Conservation (phyloP, 2,113 vertebrate genomes). For the Plestiodon gilberti region DNA sequence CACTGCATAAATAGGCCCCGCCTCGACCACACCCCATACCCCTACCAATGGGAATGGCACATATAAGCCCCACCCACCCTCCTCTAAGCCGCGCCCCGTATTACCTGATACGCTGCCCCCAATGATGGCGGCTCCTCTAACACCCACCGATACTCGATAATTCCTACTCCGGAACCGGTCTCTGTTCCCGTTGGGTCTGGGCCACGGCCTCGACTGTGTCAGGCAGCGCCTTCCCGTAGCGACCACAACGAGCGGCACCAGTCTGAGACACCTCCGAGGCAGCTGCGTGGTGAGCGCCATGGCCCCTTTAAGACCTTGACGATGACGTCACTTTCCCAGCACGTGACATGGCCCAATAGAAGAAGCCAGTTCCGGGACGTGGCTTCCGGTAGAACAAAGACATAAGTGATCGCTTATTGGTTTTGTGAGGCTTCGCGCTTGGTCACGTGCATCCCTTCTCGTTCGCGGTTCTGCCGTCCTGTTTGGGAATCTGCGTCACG, state of each 20-base stretch:
- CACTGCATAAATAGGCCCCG: not conserved
- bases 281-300: conserved; percentile 2
- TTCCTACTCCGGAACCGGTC: accelerated
- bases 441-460: not conserved
- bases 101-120: not conserved
- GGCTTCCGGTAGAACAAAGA: not conserved
- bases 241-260: not conserved
- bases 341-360: not conserved
- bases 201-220: not conserved
- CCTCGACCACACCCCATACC: not conserved
- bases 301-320: not conserved
- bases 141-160: too few species aligned
- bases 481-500: not conserved
- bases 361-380: not conserved
- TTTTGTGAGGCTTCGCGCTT: too few species aligned
- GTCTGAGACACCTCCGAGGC: not conserved
- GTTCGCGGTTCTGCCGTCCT: too few species aligned
- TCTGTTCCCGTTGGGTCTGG: too few species aligned
- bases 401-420: too few species aligned
- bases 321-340: not conserved
- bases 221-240: too few species aligned
- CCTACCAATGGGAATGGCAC: not conserved
- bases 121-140: not conserved
- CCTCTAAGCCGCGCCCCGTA: not conserved
- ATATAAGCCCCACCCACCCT: too few species aligned